Base-by-base conservation (phyloP, 2,797 vertebrate species). In the Silurus aristotelis region DNA sequence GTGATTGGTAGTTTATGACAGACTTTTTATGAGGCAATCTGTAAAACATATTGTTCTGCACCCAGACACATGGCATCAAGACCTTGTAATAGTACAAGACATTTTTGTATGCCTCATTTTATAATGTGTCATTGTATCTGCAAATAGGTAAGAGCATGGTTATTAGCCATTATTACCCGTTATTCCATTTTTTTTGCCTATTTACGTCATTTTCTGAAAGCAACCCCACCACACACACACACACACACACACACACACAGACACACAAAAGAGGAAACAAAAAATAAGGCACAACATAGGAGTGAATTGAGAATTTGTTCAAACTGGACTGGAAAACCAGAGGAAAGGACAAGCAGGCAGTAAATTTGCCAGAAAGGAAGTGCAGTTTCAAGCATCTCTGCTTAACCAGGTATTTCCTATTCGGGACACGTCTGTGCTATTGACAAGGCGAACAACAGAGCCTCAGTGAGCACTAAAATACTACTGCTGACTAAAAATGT, bases 401-500 rank as follows among this genome's bases (percentile, higher is more conserved):
- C 86, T 87, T 88, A 88, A 89, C 85, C 89, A 88, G 87, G 85
- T 89, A 85, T 89, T 91, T 90, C 80, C 89, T 84, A 91, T 90
- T 90, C 89, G 77, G 83, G 56, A 76, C 90, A 90, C 87, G 88
- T 88, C 81, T 63, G 10, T 80, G 88, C 89, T 90, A 89, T 90
- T 90, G 88, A 92, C 86, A 88, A 90, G 83, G 71, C 70, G 80
- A 92, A 90, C 89, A 90, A 91, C 87, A 89, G 89, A 76, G 78
- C 81, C 86, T 89, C 88, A 91, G 87, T 92, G 76, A 87, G 84
- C 67, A 72, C 77, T 88, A 88, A 90, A 89, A 89, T 90, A 89
- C 91, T 88, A 89, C 90, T 91, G 89, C 88, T 90, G 88, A 91
- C 90, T 89, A 91, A 92, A 90, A 89, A 91, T 89, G 89, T 90